A percentile compares a stretch with the other conserved stretches of the same genome.
phyloP scores from a whole-genome alignment of 2,888 invertebrate genomes.

The Oscheius sp. region DNA sequence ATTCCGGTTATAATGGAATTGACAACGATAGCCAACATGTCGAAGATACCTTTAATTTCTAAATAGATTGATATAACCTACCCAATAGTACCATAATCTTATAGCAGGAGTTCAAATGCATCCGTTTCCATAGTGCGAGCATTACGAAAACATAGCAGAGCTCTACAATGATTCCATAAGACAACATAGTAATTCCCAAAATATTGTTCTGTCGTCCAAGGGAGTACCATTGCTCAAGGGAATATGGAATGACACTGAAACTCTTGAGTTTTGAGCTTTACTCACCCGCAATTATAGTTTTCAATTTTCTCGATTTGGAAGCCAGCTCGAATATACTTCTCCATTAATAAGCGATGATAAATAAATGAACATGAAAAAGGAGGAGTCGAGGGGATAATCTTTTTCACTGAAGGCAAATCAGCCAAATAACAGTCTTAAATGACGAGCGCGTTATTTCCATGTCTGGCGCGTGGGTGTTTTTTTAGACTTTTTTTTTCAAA shows the following conservation, averaged over 20 bases:
- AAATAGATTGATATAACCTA: neutral
- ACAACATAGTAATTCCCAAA: neutral
- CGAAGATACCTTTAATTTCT: slow-evolving; percentile 10
- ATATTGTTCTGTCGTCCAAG: neutral
- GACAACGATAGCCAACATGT: slow-evolving; percentile 13
- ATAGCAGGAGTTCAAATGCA: slow-evolving; percentile 6
- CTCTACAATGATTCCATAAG: slow-evolving; percentile 11
- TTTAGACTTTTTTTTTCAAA: too few species aligned
- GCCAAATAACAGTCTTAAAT: too few species aligned
- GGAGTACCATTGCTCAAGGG: neutral
- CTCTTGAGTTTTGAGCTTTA: neutral
- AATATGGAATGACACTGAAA: neutral
- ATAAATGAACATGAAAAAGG: neutral
- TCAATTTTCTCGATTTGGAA: slow-evolving; percentile 1
- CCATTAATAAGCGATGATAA: slow-evolving; percentile 1
- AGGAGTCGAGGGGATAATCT: too few species aligned
- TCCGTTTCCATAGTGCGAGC: neutral
- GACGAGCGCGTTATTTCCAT: too few species aligned
- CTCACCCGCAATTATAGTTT: slow-evolving; percentile 1
- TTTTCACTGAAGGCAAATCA: too few species aligned
- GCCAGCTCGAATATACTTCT: neutral
- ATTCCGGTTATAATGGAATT: slow-evolving; percentile 22
- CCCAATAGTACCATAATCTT: slow-evolving; percentile 18
- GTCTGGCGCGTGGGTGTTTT: too few species aligned
- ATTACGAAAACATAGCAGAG: slow-evolving; percentile 4